Percentiles rank a stretch among this genome's conserved stretches.
phyloP scores from a whole-genome alignment of 1,140 invertebrate genomes.

The Stegodyphus mimosarum region DNA sequence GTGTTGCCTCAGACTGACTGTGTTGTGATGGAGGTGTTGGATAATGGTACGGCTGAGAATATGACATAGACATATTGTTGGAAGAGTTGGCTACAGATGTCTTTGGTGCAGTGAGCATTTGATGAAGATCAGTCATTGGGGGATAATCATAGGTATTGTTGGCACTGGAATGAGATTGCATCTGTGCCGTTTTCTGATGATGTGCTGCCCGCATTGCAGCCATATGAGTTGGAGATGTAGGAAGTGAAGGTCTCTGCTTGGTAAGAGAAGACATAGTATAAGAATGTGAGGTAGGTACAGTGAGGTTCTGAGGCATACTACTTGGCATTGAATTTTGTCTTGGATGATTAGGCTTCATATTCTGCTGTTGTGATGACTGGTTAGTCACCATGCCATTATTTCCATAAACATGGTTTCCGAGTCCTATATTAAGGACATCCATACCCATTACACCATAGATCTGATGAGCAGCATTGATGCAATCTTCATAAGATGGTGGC shows the following conservation, averaged over 20 bases:
- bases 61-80: slow-evolving; percentile 13
- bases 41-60: slow-evolving; percentile 73
- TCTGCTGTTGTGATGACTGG: slow-evolving; percentile 9
- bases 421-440: slow-evolving; percentile 26
- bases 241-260: slow-evolving; percentile 77
- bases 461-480: slow-evolving; percentile 75
- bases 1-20: slow-evolving; percentile 68
- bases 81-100: slow-evolving; percentile 56
- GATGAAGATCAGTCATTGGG: slow-evolving; percentile 56
- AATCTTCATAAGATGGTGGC: slow-evolving; percentile 85
- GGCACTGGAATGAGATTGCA: slow-evolving; percentile 30
- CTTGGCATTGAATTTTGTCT: slow-evolving; percentile 61
- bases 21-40: slow-evolving; percentile 78
- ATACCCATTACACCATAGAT: slow-evolving; percentile 52
- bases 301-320: slow-evolving; percentile 39
- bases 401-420: slow-evolving; percentile 18
- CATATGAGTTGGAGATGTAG: slow-evolving; percentile 94
- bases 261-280: slow-evolving; percentile 38
- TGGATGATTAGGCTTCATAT: slow-evolving; percentile 53
- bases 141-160: slow-evolving; percentile 64
- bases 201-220: slow-evolving; percentile 89
- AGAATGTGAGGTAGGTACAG: slow-evolving; percentile 52
- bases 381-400: slow-evolving; percentile 26
- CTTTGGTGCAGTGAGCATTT: slow-evolving; percentile 48
- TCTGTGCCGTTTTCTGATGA: slow-evolving; percentile 77